Base-by-base conservation (phyloP, 2,113 vertebrate genomes). In the Rhinoptilus africanus region DNA sequence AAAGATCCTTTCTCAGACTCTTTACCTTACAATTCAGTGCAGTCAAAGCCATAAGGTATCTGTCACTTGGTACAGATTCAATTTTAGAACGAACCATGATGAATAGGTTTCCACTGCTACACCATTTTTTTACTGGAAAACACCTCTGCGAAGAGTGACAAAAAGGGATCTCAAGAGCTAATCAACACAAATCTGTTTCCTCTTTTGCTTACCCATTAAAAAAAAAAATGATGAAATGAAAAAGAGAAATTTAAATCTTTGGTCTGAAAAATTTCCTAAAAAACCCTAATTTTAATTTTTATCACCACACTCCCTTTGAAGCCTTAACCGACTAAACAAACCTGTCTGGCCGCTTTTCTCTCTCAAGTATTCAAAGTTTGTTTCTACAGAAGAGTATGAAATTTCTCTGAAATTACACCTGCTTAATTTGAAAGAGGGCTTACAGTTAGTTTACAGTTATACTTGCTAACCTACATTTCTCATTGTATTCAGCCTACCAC, bases 161-260 rank as follows among this genome's bases (percentile, higher is more conserved):
- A 63, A 63, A 72, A 64, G 2, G 5, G 27, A 71, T 4, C 9
- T 45, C 7, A 41, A 41, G 18, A 85, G 30, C 56, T 69, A 37
- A 59, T 48, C 15, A 39, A 30, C 21, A 75, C 4, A 47, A 45
- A 79, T 7, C 39, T 47, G 18, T 62, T 71, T 45, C 37, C 6
- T 47, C 48, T 34, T 41, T 78, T 78, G 27, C 34, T 75, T 66
- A 39, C 18, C 12, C 19, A 56, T 64, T 59, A 23, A 17, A 27
- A 16, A 1, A 12, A 10, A 6, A 10, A 23, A 6, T 20, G 22
- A 3, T 2, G 15, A 8, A 5, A 37, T 6, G 12, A 34, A 4
- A 17, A 63, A 32, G 10, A 14, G 4, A 54, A 80, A 59, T 16
- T 9, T 53, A 41, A 15, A 21, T 72, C 81, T 71, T 56, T 16